phyloP scores from a whole-genome alignment of 2,113 vertebrate species.

The Isichthys henryi region DNA sequence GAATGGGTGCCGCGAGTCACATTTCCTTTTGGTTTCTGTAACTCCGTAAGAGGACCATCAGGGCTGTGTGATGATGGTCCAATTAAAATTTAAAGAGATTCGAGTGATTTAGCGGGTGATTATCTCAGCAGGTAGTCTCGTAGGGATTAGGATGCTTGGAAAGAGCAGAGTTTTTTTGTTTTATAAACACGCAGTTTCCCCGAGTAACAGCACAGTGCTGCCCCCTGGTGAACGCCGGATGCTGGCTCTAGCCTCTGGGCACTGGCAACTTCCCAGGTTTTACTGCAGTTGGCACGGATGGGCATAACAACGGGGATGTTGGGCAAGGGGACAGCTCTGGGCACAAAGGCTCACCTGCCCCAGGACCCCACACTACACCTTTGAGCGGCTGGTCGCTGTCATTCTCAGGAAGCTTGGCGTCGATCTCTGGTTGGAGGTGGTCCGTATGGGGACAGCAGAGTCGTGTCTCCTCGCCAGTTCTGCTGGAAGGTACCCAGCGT shows the following conservation, averaged over 20 bases:
- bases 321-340: not conserved
- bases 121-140: not conserved
- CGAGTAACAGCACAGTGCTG: not conserved
- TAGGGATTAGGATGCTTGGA: not conserved
- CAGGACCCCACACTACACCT: not conserved
- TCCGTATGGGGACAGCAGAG: too few species aligned
- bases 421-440: too few species aligned
- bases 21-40: not conserved
- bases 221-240: not conserved
- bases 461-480: not conserved
- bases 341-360: not conserved
- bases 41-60: not conserved
- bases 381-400: not conserved
- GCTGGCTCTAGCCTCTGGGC: not conserved
- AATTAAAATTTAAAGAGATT: conserved; percentile 1
- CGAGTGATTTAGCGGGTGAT: not conserved
- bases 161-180: not conserved
- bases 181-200: not conserved
- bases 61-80: not conserved
- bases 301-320: not conserved
- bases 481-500: not conserved
- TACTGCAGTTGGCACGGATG: not conserved
- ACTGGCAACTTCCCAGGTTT: not conserved
- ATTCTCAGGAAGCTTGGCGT: not conserved
- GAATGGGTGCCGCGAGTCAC: too few species aligned